Percentiles rank a stretch among this genome's conserved stretches.
Conservation (phyloP, 2,113 vertebrate species). For the Corythoichthys haematopterus region DNA sequence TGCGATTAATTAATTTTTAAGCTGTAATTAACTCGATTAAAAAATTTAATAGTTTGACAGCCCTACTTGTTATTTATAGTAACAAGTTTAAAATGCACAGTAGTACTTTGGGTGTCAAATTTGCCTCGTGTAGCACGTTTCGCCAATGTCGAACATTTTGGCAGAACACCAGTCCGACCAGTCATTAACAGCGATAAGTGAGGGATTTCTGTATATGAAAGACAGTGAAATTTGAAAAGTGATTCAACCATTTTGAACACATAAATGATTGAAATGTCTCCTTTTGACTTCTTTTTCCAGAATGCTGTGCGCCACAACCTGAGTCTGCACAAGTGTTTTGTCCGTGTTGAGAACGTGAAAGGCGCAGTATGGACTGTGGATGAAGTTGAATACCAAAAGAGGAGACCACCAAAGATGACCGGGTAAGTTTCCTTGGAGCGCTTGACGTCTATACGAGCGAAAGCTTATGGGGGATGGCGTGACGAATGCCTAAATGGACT, state of each 20-base stretch:
- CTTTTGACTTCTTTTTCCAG: constrained; percentile 58
- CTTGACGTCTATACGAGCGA: constrained; percentile 36
- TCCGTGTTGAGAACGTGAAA: constrained; percentile 98
- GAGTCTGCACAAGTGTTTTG: constrained; percentile 99
- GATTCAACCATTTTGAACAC: not conserved
- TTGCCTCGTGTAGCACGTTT: no score
- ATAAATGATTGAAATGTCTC: not conserved
- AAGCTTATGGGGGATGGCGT: constrained; percentile 60
- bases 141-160: no score
- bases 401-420: constrained; percentile 99
- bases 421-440: constrained; percentile 72
- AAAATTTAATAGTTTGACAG: no score
- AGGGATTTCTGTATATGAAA: not conserved
- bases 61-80: no score
- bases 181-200: no score
- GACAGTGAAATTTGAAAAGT: not conserved
- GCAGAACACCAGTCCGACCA: no score
- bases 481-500: constrained; percentile 58
- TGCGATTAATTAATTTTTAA: no score
- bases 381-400: constrained; percentile 98
- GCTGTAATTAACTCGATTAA: no score
- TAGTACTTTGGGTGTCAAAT: no score
- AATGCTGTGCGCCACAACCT: constrained; percentile 99
- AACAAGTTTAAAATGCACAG: no score
- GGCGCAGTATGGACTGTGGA: constrained; percentile 99